A percentile compares a stretch with the other conserved stretches of the same genome.
Evolutionary conservation across 2,888 invertebrate genomes (phyloP).

Genomic region (Ecdyonurus torrentis): DNA sequence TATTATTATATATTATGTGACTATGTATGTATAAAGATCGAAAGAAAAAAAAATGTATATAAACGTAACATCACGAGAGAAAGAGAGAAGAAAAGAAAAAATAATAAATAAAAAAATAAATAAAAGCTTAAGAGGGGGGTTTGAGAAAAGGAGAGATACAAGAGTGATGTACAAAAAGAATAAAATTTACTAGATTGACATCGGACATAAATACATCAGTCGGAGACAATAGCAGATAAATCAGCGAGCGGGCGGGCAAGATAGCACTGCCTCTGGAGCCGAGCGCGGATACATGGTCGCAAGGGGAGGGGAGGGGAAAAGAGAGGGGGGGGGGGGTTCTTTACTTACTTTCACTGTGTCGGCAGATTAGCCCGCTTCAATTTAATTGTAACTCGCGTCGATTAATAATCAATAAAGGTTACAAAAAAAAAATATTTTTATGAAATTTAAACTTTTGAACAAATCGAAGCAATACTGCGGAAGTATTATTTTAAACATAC

Average conservation of each 20-base stretch:
- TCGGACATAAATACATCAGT: conserved; percentile 3
- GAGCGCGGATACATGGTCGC: no score
- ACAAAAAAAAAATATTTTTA: no score
- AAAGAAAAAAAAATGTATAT: background rate
- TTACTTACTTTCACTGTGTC: background rate
- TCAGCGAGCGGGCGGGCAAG: background rate
- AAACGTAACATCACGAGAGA: background rate
- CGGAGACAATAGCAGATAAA: conserved; percentile 1
- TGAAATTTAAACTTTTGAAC: no score
- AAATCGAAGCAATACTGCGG: no score
- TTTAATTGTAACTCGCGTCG: no score
- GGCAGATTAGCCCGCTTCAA: background rate
- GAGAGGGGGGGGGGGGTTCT: background rate
- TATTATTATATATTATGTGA: no score
- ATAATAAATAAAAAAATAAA: background rate
- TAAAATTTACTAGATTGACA: conserved; percentile 2
- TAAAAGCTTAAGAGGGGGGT: background rate
- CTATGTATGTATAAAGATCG: background rate
- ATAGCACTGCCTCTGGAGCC: background rate
- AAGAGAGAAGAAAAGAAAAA: background rate
- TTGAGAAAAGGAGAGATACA: background rate
- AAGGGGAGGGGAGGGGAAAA: no score
- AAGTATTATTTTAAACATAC: no score
- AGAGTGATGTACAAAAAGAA: background rate
- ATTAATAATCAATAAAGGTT: no score